These are phyloP conservation scores for Oostethus manadensis DNA, from an alignment of 2,113 vertebrate species.

Conservation along the genomic window DNA sequence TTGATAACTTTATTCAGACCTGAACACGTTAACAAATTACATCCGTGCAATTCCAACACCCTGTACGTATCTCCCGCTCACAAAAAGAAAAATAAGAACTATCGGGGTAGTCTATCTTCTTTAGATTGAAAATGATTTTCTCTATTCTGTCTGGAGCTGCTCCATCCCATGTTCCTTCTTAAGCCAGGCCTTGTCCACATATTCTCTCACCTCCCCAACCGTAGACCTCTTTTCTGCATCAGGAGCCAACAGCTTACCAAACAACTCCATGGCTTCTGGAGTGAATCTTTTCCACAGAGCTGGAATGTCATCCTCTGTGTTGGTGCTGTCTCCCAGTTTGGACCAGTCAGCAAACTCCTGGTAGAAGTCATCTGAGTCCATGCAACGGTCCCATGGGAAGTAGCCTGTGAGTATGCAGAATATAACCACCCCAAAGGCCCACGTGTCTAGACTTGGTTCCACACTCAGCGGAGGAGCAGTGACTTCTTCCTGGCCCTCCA, in stretches of 20 bases:
- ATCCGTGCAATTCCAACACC: too few species aligned
- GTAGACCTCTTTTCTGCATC: conserved; percentile 69
- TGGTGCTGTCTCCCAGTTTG: conserved; percentile 45
- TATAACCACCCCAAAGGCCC: conserved; percentile 87
- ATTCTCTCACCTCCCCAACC: conserved; percentile 64
- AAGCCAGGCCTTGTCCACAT: conserved; percentile 72
- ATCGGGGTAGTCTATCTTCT: background rate
- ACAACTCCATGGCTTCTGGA: conserved; percentile 74
- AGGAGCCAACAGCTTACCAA: conserved; percentile 77
- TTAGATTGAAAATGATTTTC: conserved; percentile 13
- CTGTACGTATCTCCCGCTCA: too few species aligned
- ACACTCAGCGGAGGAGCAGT: conserved; percentile 76
- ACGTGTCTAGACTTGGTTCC: conserved; percentile 84
- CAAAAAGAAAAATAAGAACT: too few species aligned
- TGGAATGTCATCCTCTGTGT: conserved; percentile 67
- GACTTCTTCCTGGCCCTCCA: conserved; percentile 58
- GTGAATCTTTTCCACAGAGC: conserved; percentile 82
- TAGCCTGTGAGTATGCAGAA: conserved; percentile 92
- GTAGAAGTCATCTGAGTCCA: conserved; percentile 80
- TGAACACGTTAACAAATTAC: too few species aligned
- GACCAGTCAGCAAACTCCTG: conserved; percentile 84
- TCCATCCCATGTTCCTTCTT: conserved; percentile 16
- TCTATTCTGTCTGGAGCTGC: conserved; percentile 14
- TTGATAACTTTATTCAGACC: too few species aligned
- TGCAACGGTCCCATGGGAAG: conserved; percentile 89